phyloP scores from a whole-genome alignment of 2,888 invertebrate genomes.

The Acanthosepion pharaonis region DNA sequence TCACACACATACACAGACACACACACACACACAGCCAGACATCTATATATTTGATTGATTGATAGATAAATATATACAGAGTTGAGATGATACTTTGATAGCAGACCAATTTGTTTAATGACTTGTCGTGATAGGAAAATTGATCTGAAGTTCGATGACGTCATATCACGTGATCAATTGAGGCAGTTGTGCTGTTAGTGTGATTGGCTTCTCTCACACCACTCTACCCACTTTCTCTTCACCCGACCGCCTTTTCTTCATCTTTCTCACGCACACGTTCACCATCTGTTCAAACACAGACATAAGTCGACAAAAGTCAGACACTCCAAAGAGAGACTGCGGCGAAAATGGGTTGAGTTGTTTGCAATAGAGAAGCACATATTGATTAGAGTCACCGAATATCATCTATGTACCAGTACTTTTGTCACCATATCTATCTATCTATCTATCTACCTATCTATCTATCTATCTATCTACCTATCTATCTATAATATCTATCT shows the following conservation, averaged over 20 bases:
- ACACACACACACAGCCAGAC: too few relatives aligned
- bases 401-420: too few relatives aligned
- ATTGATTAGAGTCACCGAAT: not conserved
- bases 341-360: not conserved
- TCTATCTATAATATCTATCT: too few relatives aligned
- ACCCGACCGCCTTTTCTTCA: not conserved
- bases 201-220: not conserved
- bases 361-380: not conserved
- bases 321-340: not conserved
- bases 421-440: too few relatives aligned
- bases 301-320: not conserved
- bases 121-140: not conserved
- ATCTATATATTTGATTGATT: not conserved
- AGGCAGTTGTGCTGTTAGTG: not conserved
- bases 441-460: too few relatives aligned
- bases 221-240: not conserved
- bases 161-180: not conserved
- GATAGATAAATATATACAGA: not conserved
- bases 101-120: conserved; percentile 33
- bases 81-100: not conserved
- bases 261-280: not conserved
- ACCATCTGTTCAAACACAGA: not conserved
- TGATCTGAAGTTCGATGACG: not conserved
- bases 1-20: too few relatives aligned
- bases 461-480: too few relatives aligned